Base-by-base conservation (phyloP, 2,888 invertebrate species). In the Hypena proboscidalis region DNA sequence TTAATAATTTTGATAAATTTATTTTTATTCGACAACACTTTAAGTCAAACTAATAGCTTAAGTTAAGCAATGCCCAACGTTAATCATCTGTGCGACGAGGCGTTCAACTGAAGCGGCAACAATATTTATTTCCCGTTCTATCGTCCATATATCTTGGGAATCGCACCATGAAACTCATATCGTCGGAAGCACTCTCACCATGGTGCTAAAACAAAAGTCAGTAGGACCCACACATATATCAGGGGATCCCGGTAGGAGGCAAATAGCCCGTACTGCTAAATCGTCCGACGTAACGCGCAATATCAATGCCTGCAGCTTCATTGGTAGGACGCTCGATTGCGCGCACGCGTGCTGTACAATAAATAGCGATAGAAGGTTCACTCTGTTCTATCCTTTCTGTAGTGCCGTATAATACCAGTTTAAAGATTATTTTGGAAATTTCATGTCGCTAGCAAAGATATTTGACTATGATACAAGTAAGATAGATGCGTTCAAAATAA, bases 191-290 rank as follows among this genome's bases (percentile, higher is more conserved):
- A 52, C 54, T 49, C 52, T 67, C 62, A 48, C 55, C 49, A 57
- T 54, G 61, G 58, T 63, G 57, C 62, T 72, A 70, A 67, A 77
- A 77, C 75, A 75, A 75, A 78, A 76, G 70, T 74, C 68, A 59
- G 42, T 54, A 38, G 50, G 57, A 66, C 64, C 67, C 69, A 54
- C 60, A 45, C 53, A 40, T 39, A 52, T 37, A 55, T 79, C 81
- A 82, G 55, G 37, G 59, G 57, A 59, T 70, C 77, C 79, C 72
- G 74, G 79, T 73, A 77, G 77, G 83, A 71, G 80, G 79, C 74
- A 86, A 89, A 90, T 87, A 87, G 85, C 75, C 81, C 88, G 84
- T 86, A 78, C 71, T 78, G 77, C 77, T 85, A 87, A 90, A 90
- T 90, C 82, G 89, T 80, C 85, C 87, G 85, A 80, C 73, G 70